A percentile compares a stretch with the other conserved stretches of the same genome.
phyloP scores from a whole-genome alignment of 2,888 invertebrate genomes.

The Tolmerus cingulatus region DNA sequence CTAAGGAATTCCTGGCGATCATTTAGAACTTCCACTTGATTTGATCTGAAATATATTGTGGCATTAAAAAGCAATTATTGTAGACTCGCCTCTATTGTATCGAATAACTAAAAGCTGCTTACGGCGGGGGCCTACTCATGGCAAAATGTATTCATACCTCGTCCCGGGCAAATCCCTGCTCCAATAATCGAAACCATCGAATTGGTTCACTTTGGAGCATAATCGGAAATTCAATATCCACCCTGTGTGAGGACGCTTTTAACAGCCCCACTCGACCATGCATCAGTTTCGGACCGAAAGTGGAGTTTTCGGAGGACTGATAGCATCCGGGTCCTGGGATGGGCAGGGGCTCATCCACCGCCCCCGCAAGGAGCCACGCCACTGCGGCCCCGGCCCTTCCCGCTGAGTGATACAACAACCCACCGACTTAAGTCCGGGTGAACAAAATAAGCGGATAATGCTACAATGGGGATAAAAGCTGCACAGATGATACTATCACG shows the following conservation, averaged over 20 bases:
- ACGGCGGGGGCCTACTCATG: background rate
- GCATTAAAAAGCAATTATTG: background rate
- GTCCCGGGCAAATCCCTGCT: background rate
- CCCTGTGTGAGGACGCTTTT: background rate
- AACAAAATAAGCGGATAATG: conserved; percentile 41
- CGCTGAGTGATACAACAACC: conserved; percentile 1
- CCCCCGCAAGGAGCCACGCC: background rate
- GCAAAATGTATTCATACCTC: background rate
- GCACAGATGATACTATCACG: conserved; percentile 39
- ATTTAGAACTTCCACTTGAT: background rate
- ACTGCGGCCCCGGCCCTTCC: background rate
- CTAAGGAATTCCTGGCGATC: background rate
- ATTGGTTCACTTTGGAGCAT: background rate
- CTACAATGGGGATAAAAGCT: conserved; percentile 36
- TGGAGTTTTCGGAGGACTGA: background rate
- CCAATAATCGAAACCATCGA: background rate
- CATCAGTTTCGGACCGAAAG: background rate
- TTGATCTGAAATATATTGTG: background rate
- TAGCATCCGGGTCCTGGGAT: background rate
- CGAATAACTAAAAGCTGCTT: background rate
- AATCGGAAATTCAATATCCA: background rate
- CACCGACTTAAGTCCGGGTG: conserved; percentile 37
- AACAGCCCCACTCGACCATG: background rate
- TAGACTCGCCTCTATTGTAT: background rate
- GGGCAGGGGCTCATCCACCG: background rate